Percentiles rank a stretch among this genome's conserved stretches.
Evolutionary conservation across 2,797 vertebrate genomes (phyloP).

Genomic region (Paedocypris micromegethes): DNA sequence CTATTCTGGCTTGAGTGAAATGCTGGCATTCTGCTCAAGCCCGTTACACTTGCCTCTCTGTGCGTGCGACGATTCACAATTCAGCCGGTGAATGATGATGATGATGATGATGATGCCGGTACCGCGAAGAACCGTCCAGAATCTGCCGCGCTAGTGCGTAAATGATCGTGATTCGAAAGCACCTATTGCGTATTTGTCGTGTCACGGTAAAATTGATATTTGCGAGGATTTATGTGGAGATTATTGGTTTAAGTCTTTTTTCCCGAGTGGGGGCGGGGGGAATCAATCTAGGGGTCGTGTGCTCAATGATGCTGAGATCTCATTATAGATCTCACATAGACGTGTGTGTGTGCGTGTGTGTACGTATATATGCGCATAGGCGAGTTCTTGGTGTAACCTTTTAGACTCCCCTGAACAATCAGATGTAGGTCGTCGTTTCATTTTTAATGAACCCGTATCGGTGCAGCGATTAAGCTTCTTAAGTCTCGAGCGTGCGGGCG

Average conservation of each 20-base stretch:
- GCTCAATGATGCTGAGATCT: constrained; percentile 33
- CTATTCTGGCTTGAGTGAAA: constrained; percentile 5
- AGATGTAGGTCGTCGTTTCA: not conserved
- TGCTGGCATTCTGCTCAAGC: constrained; percentile 11
- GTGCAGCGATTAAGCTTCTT: too few species aligned
- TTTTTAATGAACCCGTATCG: not conserved
- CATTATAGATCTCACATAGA: not conserved
- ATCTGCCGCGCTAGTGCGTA: too few species aligned
- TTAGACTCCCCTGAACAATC: not conserved
- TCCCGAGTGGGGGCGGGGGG: constrained; percentile 33
- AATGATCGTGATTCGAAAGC: too few species aligned
- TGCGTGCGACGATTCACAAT: constrained; percentile 24
- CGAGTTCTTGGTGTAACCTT: not conserved
- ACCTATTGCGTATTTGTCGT: too few species aligned
- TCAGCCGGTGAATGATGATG: not conserved
- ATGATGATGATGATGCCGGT: not conserved
- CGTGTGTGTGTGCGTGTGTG: too few species aligned
- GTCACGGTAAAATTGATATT: not conserved
- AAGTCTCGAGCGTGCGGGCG: not conserved
- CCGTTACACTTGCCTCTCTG: not conserved
- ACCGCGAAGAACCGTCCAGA: too few species aligned
- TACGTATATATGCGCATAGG: not conserved
- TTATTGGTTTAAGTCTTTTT: constrained; percentile 9
- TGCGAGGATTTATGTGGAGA: not conserved
- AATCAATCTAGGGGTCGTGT: constrained; percentile 19